Evolutionary conservation across 2,888 invertebrate genomes (phyloP), one percentile per base, ranked within the genome.

Genomic region (Oscheius sp.): DNA sequence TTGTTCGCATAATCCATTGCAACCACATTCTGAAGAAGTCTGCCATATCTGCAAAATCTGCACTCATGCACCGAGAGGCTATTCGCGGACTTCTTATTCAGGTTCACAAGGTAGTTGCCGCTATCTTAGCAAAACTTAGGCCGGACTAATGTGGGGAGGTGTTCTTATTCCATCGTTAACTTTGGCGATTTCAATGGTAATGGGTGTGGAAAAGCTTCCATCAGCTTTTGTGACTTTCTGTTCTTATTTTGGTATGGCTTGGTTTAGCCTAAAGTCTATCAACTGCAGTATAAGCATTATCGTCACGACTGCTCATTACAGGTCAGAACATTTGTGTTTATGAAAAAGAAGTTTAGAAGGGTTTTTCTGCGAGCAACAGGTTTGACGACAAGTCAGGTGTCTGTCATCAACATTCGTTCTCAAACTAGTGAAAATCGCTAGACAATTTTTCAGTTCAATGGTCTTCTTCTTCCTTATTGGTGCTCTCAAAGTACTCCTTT

Each of bases 401-500:
- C 42, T 42, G 42, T 42, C 42, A 42, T 42, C 42, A 42, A 42
- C 42, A 42, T 42, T 7, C 42, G 42, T 3, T 42, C 42, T 42
- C 42, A 42, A 42, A 42, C 42, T 5, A 42, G 7, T 7, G 42
- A 42, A 3, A 42, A 3, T 42, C 42, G 53, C 3, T 4, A 11
- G 11, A 9, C 53, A 53, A 9, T 13, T 53, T 53, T 9, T 53
- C 11, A 53, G 53, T 4, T 53, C 53, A 42, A 42, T 7, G 7
- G n/a, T 53, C 7, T 29, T 21, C 29, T 53, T 53, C 53, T 11
- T 63, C 63, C 11, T 50, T 48, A 59, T 80, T 73, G 57, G 65
- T 75, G 58, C 75, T 77, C 50, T 73, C 75, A 77, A 80, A 80
- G 66, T 79, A 81, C 32, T 79, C 84, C 77, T 88, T 80, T 74